Percentiles rank a stretch among this genome's conserved stretches.
These are phyloP conservation scores for Neomorphus geoffroyi DNA, from an alignment of 2,797 vertebrate genomes.

Conservation along the genomic window DNA sequence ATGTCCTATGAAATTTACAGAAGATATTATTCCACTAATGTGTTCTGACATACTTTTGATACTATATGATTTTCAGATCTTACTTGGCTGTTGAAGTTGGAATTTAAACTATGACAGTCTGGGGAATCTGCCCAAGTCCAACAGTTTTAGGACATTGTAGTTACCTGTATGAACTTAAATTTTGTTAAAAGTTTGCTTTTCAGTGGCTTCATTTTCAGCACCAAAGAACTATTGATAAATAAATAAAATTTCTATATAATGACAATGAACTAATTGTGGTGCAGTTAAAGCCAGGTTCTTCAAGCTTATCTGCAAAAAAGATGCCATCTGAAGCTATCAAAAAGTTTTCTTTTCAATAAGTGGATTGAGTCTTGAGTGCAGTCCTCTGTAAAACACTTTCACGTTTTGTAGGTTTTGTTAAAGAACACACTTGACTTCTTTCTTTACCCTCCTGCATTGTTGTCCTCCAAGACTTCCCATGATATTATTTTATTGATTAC, in stretches of 20 bases:
- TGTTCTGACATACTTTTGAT: neutral
- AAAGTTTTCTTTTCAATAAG: neutral
- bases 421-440: neutral
- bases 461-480: neutral
- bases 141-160: neutral
- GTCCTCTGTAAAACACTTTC: neutral
- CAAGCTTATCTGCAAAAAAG: neutral
- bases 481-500: neutral
- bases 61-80: neutral
- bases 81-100: neutral
- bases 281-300: neutral
- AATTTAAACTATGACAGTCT: neutral
- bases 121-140: neutral
- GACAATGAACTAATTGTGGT: neutral
- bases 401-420: neutral
- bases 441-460: neutral
- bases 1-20: neutral
- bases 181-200: neutral
- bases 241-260: neutral
- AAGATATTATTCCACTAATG: neutral
- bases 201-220: slow-evolving; percentile 2
- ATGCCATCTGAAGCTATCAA: neutral
- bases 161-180: neutral
- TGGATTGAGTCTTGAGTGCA: neutral
- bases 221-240: slow-evolving; percentile 6